Base-by-base conservation (phyloP, 2,888 invertebrate species). In the Sphinx pinastri region DNA sequence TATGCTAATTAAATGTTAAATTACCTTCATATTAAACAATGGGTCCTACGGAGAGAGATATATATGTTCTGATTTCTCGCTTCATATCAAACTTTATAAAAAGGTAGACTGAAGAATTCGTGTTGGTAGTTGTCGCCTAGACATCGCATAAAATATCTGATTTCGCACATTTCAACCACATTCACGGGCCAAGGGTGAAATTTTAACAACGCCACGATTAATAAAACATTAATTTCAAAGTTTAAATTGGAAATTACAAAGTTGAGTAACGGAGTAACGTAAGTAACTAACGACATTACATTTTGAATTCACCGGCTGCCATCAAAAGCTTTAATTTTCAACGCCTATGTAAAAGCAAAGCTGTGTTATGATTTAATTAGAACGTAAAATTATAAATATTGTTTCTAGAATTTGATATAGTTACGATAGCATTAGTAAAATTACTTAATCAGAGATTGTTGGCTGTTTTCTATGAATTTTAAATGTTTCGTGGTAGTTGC, bases 191-290 rank as follows among this genome's bases (percentile, higher is more conserved):
- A 60, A 63, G 49, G 54, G 60, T 31, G 25, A 25, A 68, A 60
- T 68, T 25, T 58, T 59, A 68, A 52, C 47, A 55, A 52, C 58
- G 47, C 55, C 47, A 47, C 59, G 45, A 47, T 69, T 63, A 45
- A 69, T 69, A 60, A 49, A 68, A 68, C 52, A 68, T 60, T 70
- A 63, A 69, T 69, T 63, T 52, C 69, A 63, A 69, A 69, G 60
- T 69, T 69, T 69, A 57, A 69, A 59, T 59, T 68, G 51, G 52
- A 68, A 68, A 63, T 69, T 38, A 45, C 60, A 45, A 38, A 63
- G 52, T 60, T 54, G 69, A 69, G 38, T 69, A 63, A 69, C 38
- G 38, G 38, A 38, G 38, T 38, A 38, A 38, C 38, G 38, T 38
- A 38, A 38, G 38, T 38, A 38, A 38, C 6, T 38, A 38, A 38